A percentile compares a stretch with the other conserved stretches of the same genome.
phyloP scores from a whole-genome alignment of 2,888 invertebrate genomes.

The Liopterus haemorrhoidalis region DNA sequence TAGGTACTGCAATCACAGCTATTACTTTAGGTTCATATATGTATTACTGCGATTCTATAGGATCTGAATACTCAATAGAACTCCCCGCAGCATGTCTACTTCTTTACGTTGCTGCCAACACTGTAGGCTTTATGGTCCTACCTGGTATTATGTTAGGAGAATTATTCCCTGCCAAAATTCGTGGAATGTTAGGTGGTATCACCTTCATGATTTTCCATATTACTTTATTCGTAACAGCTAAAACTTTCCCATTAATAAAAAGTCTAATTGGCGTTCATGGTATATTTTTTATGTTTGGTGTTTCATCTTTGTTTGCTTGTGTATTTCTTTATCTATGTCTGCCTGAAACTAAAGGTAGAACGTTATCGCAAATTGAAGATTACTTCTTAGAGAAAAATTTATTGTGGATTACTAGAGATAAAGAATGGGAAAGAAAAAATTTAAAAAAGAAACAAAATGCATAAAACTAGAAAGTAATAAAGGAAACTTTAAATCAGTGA shows the following conservation, averaged over 20 bases:
- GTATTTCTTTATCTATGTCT: constrained; percentile 61
- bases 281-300: constrained; percentile 65
- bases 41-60: constrained; percentile 41
- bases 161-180: constrained; percentile 64
- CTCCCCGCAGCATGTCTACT: constrained; percentile 51
- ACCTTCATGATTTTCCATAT: constrained; percentile 68
- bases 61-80: constrained; percentile 42
- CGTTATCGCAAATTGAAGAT: constrained; percentile 68
- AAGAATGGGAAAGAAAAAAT: constrained; percentile 30
- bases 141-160: constrained; percentile 73
- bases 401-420: constrained; percentile 54
- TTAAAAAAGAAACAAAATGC: constrained; percentile 14
- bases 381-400: constrained; percentile 65
- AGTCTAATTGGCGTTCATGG: constrained; percentile 57
- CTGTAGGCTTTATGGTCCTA: constrained; percentile 65
- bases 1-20: constrained; percentile 61
- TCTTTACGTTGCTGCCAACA: constrained; percentile 68
- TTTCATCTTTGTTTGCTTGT: constrained; percentile 56
- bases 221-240: constrained; percentile 61
- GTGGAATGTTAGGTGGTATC: constrained; percentile 67
- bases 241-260: constrained; percentile 62
- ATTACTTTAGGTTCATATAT: constrained; percentile 54
- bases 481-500: background rate
- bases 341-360: constrained; percentile 70
- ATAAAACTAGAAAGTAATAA: constrained; percentile 2